Conservation (phyloP, 2,888 invertebrate species). For the Sialis fuliginosa region DNA sequence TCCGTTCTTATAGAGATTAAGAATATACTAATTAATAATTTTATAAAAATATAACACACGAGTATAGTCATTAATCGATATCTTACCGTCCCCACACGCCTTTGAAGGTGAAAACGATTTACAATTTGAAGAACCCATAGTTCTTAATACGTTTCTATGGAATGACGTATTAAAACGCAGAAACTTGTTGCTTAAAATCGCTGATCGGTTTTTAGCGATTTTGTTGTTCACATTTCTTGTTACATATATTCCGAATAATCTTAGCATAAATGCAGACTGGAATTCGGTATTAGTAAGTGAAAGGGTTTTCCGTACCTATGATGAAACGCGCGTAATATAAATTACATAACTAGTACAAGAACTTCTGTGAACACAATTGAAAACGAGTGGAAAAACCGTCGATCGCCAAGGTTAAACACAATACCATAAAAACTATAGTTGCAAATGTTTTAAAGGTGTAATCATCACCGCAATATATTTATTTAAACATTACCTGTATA, state of each 20-base stretch:
- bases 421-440: too few species aligned
- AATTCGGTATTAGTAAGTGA: slow-evolving; percentile 1
- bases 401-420: too few species aligned
- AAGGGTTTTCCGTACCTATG: slow-evolving; percentile 1
- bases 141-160: neutral
- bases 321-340: neutral
- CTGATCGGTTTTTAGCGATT: neutral
- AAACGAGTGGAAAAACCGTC: too few species aligned
- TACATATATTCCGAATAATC: neutral
- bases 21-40: too few species aligned
- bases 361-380: too few species aligned
- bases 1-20: neutral
- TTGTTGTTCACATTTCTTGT: neutral
- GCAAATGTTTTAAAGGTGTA: too few species aligned
- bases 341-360: neutral
- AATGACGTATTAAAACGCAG: too few species aligned
- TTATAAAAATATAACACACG: too few species aligned
- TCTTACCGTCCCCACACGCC: neutral
- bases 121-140: slow-evolving; percentile 6
- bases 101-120: slow-evolving; percentile 5
- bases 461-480: too few species aligned
- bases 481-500: too few species aligned
- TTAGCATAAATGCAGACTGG: neutral
- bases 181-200: neutral
- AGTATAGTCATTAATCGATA: too few species aligned